A percentile compares a stretch with the other conserved stretches of the same genome.
Conservation (phyloP, 2,797 vertebrate species). For the Chloroceryle inda region DNA sequence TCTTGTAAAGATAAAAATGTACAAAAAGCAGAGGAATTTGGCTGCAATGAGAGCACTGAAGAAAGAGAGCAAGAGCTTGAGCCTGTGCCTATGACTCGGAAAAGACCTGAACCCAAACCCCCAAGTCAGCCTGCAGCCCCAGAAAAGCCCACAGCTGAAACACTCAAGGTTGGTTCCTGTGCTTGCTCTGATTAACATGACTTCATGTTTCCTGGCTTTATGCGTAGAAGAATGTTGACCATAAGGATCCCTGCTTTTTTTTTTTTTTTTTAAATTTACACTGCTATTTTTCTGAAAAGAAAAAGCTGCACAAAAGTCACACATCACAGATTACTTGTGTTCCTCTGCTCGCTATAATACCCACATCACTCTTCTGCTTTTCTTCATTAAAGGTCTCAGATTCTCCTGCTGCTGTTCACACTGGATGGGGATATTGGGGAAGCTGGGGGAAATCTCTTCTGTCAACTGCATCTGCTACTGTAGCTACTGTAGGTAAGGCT, state of each 20-base stretch:
- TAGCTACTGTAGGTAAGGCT: conserved; percentile 93
- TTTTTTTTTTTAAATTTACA: not conserved
- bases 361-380: not conserved
- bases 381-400: conserved; percentile 75
- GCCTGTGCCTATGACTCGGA: conserved; percentile 85
- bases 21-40: conserved; percentile 18
- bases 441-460: conserved; percentile 96
- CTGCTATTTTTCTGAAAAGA: not conserved
- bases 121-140: conserved; percentile 44
- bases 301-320: not conserved
- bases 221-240: not conserved
- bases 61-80: conserved; percentile 71
- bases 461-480: conserved; percentile 93
- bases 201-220: not conserved
- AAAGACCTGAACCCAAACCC: conserved; percentile 86
- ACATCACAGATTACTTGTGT: not conserved
- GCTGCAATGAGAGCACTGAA: not conserved
- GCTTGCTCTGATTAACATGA: not conserved
- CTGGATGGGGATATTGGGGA: conserved; percentile 95
- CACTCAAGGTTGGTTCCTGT: conserved; percentile 53
- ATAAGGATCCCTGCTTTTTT: not conserved
- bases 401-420: conserved; percentile 81
- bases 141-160: conserved; percentile 42
- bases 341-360: not conserved
- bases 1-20: not conserved